A percentile compares a stretch with the other conserved stretches of the same genome.
Evolutionary conservation across 92 coral and sea anemone species (phyloP).

Genomic region (Palythoa grandiflora): DNA sequence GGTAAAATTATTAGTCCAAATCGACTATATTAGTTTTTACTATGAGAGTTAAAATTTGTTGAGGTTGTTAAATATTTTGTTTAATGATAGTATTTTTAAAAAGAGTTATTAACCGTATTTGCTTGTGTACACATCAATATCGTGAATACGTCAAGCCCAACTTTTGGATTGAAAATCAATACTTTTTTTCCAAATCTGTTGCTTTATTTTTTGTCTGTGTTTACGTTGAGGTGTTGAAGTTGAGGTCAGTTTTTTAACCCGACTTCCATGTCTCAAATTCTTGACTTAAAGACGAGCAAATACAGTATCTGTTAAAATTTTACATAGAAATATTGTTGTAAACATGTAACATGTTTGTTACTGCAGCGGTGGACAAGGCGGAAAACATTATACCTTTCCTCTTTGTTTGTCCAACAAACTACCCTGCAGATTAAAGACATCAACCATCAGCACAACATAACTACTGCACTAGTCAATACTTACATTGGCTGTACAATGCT

Average conservation of each 20-base stretch:
- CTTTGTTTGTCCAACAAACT: constrained; percentile 39
- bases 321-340: background rate
- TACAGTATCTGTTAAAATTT: no score
- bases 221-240: no score
- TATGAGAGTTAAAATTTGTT: background rate
- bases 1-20: background rate
- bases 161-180: no score
- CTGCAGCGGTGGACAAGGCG: constrained; percentile 35
- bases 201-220: background rate
- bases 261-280: no score
- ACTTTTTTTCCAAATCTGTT: no score
- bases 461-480: background rate
- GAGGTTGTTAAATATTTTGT: background rate
- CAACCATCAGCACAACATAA: constrained; percentile 24
- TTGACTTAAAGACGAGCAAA: background rate
- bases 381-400: constrained; percentile 26
- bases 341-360: background rate
- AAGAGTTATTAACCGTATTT: background rate
- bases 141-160: no score
- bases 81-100: background rate
- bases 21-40: background rate
- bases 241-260: no score
- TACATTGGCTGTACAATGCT: background rate
- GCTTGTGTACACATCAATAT: no score
- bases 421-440: constrained; percentile 40